phyloP scores from a whole-genome alignment of 2,888 invertebrate species.

The Eristalinus sepulchralis region DNA sequence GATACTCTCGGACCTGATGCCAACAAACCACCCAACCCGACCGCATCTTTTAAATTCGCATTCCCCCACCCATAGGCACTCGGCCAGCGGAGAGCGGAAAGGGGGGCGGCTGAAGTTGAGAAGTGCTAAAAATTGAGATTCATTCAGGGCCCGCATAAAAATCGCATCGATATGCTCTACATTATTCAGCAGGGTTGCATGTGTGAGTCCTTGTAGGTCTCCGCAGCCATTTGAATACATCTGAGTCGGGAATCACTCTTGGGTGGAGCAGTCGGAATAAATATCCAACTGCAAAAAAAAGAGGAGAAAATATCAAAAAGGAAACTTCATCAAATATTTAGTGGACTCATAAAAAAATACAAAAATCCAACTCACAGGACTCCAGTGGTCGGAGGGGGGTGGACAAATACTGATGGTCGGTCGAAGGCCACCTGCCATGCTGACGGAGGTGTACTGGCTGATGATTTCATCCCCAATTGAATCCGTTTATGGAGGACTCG shows the following conservation, averaged over 20 bases:
- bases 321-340: slow-evolving; percentile 80
- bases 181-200: slow-evolving; percentile 73
- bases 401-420: slow-evolving; percentile 46
- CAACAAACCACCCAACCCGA: slow-evolving; percentile 25
- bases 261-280: slow-evolving; percentile 75
- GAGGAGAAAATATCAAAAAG: slow-evolving; percentile 75
- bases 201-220: slow-evolving; percentile 24
- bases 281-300: slow-evolving; percentile 45
- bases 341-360: slow-evolving; percentile 73
- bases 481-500: slow-evolving; percentile 69
- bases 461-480: slow-evolving; percentile 69
- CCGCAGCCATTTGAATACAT: slow-evolving; percentile 57
- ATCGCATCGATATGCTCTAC: slow-evolving; percentile 72
- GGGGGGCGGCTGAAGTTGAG: slow-evolving; percentile 10
- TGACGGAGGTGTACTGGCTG: slow-evolving; percentile 39
- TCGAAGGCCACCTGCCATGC: slow-evolving; percentile 36
- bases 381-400: slow-evolving; percentile 35
- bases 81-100: not conserved
- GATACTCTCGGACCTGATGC: slow-evolving; percentile 12
- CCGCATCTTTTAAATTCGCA: slow-evolving; percentile 61
- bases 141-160: slow-evolving; percentile 72
- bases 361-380: slow-evolving; percentile 50
- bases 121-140: slow-evolving; percentile 71
- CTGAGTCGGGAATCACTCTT: slow-evolving; percentile 70
- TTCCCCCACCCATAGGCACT: not conserved